A percentile compares a stretch with the other conserved stretches of the same genome.
Evolutionary conservation across 2,797 vertebrate species (phyloP).

Genomic region (Darevskia mixta): DNA sequence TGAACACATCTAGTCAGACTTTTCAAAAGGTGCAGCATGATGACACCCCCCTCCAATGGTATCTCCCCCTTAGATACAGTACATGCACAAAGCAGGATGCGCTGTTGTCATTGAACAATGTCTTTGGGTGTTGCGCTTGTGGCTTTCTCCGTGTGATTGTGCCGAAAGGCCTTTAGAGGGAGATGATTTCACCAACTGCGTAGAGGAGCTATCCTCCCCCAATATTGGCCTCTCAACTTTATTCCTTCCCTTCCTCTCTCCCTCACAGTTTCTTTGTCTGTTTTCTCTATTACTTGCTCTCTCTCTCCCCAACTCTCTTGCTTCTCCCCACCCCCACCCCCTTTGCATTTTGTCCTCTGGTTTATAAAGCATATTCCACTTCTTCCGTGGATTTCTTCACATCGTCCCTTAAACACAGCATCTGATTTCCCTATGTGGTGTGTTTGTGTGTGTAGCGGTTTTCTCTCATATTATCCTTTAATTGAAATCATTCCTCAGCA

Average conservation of each 20-base stretch:
- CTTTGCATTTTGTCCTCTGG: conserved; percentile 27
- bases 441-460: not conserved
- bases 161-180: conserved; percentile 20
- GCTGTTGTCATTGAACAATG: not conserved
- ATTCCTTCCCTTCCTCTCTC: conserved; percentile 64
- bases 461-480: not conserved
- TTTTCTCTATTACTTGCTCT: conserved; percentile 63
- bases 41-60: no score
- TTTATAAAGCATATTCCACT: conserved; percentile 20
- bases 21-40: not conserved
- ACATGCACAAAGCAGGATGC: not conserved
- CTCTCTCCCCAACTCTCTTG: conserved; percentile 37
- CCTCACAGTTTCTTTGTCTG: conserved; percentile 61
- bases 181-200: conserved; percentile 65
- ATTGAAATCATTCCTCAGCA: not conserved
- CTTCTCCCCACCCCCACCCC: conserved; percentile 18
- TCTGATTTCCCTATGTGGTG: not conserved
- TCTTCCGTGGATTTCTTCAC: not conserved
- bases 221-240: conserved; percentile 74
- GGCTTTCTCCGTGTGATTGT: not conserved
- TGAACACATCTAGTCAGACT: not conserved
- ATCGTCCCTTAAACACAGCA: not conserved
- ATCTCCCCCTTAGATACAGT: not conserved
- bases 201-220: conserved; percentile 56
- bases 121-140: not conserved